A percentile compares a stretch with the other conserved stretches of the same genome.
These are phyloP conservation scores for Uria lomvia DNA, from an alignment of 2,113 vertebrate species.

Conservation along the genomic window DNA sequence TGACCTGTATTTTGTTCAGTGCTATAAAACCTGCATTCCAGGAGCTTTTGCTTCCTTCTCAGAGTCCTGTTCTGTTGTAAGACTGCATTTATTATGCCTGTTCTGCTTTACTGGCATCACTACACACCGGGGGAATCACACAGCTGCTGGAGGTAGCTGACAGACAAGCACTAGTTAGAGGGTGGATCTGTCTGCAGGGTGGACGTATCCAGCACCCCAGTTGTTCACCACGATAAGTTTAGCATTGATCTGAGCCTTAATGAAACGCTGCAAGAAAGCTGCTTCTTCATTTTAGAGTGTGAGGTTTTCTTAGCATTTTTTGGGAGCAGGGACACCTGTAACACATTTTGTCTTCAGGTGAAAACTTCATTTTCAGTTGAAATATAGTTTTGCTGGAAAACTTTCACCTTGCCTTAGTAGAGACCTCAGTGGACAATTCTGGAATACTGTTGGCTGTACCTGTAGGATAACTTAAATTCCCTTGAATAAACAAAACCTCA, in stretches of 20 bases:
- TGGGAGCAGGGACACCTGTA: neutral
- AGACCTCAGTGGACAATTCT: neutral
- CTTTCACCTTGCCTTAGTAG: neutral
- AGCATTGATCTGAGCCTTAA: neutral
- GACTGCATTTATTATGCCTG: neutral
- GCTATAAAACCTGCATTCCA: neutral
- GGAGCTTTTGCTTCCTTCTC: neutral
- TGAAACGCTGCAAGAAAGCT: neutral
- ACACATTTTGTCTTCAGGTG: neutral
- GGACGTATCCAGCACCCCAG: rapidly evolving
- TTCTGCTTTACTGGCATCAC: neutral
- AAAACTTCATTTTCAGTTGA: neutral
- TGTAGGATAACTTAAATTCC: neutral
- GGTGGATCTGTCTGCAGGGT: neutral
- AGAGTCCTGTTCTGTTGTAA: neutral
- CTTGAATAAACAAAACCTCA: neutral
- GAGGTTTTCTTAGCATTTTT: neutral
- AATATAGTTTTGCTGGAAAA: neutral
- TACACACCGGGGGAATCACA: rapidly evolving
- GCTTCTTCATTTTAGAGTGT: neutral
- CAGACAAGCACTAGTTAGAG: neutral
- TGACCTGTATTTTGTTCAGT: neutral
- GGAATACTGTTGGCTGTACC: neutral
- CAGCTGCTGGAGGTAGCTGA: neutral
- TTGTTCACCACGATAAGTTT: neutral